These are phyloP conservation scores for Nudaria mundana DNA, from an alignment of 2,888 invertebrate species.

Conservation along the genomic window DNA sequence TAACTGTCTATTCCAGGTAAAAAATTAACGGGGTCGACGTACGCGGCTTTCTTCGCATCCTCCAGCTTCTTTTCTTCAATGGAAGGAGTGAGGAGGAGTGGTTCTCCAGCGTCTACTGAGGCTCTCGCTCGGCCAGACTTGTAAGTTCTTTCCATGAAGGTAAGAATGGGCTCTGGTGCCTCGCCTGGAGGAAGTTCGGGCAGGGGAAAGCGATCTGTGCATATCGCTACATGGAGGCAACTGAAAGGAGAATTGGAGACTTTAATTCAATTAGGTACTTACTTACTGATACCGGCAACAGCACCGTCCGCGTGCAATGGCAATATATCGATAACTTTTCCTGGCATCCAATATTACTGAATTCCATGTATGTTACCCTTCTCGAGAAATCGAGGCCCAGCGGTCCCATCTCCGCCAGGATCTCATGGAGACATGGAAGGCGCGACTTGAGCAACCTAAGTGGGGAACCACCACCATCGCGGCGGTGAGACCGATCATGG, in stretches of 20 bases:
- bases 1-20: conserved; percentile 74
- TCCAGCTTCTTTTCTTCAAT: conserved; percentile 76
- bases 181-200: conserved; percentile 70
- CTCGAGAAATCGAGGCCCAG: too few species aligned
- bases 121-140: conserved; percentile 44
- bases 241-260: conserved; percentile 26
- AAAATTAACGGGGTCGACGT: conserved; percentile 59
- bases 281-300: background rate
- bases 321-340: too few species aligned
- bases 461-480: too few species aligned
- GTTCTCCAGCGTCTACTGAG: conserved; percentile 65
- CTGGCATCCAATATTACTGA: too few species aligned
- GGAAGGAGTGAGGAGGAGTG: conserved; percentile 78
- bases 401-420: too few species aligned
- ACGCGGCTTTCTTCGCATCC: conserved; percentile 70
- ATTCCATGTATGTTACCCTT: too few species aligned
- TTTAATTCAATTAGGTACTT: background rate
- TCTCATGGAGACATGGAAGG: too few species aligned
- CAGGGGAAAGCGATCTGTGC: conserved; percentile 45
- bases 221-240: conserved; percentile 39
- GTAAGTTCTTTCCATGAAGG: conserved; percentile 68
- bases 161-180: conserved; percentile 68
- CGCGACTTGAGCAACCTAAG: too few species aligned
- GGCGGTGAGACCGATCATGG: too few species aligned
- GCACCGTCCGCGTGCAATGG: too few species aligned